phyloP scores from a whole-genome alignment of 2,888 invertebrate genomes.

The Allacma fusca region DNA sequence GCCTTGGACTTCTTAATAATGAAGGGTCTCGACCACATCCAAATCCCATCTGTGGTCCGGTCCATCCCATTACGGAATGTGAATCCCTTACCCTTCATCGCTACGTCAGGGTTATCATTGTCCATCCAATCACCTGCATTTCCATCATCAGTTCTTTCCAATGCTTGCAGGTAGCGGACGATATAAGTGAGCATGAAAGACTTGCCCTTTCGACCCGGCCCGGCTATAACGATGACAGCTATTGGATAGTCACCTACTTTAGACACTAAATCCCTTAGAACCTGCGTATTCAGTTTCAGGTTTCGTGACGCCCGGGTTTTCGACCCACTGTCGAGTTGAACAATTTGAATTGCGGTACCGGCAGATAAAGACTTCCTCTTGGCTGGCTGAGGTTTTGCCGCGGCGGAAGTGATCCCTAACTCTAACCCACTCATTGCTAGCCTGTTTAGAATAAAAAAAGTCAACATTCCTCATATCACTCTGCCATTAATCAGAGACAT shows the following conservation, averaged over 20 bases:
- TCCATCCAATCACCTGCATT: conserved; percentile 30
- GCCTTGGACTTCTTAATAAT: conserved; percentile 55
- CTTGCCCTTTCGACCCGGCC: not conserved
- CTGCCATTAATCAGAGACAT: too few species aligned
- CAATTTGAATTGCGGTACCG: too few species aligned
- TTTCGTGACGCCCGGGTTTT: too few species aligned
- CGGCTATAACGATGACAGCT: conserved; percentile 1
- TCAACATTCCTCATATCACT: too few species aligned
- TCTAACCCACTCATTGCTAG: too few species aligned
- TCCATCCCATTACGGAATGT: conserved; percentile 63
- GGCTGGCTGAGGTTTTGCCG: too few species aligned
- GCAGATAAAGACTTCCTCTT: too few species aligned
- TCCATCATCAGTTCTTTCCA: not conserved
- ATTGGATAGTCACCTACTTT: not conserved
- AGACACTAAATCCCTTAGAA: not conserved
- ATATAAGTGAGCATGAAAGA: not conserved
- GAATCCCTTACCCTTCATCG: conserved; percentile 60
- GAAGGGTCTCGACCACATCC: conserved; percentile 64
- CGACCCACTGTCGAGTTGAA: too few species aligned
- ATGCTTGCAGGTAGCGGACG: not conserved
- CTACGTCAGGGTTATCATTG: not conserved
- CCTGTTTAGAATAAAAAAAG: too few species aligned
- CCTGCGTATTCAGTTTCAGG: not conserved
- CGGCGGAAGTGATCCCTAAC: too few species aligned
- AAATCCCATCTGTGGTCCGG: conserved; percentile 63